phyloP scores from a whole-genome alignment of 2,797 vertebrate genomes.

The Channa striata region DNA sequence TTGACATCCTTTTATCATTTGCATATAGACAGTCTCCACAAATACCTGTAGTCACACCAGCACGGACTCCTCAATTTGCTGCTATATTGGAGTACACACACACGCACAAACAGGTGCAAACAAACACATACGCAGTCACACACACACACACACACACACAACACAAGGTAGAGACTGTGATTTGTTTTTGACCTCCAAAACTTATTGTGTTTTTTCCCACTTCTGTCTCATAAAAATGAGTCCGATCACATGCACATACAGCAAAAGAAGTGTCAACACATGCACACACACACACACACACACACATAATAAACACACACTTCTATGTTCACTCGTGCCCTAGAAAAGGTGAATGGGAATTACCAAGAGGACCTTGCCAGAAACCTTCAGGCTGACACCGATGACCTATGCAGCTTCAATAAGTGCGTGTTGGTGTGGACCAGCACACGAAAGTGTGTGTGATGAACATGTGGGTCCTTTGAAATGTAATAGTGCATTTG shows the following conservation, averaged over 20 bases:
- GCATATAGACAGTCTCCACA: slow-evolving; percentile 82
- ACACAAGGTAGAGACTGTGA: slow-evolving; percentile 39
- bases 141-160: slow-evolving; percentile 18
- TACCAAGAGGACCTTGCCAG: slow-evolving; percentile 82
- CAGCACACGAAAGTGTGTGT: slow-evolving; percentile 18
- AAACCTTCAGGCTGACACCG: slow-evolving; percentile 83
- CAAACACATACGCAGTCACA: slow-evolving; percentile 23
- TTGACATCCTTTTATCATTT: slow-evolving; percentile 78
- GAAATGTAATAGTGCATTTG: slow-evolving; percentile 79
- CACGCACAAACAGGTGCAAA: slow-evolving; percentile 22
- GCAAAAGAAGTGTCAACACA: slow-evolving; percentile 50
- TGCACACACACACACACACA: slow-evolving; percentile 38
- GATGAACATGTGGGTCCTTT: slow-evolving; percentile 76
- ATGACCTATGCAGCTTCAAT: slow-evolving; percentile 73
- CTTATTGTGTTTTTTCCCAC: slow-evolving; percentile 67
- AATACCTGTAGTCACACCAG: slow-evolving; percentile 71
- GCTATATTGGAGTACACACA: slow-evolving; percentile 53
- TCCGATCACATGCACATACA: slow-evolving; percentile 55
- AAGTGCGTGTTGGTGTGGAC: slow-evolving; percentile 42
- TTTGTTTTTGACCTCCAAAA: slow-evolving; percentile 83
- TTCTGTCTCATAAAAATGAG: slow-evolving; percentile 67
- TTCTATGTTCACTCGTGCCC: slow-evolving; percentile 46
- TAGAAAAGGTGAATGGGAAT: slow-evolving; percentile 84
- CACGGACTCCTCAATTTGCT: slow-evolving; percentile 67
- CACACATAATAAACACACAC: slow-evolving; percentile 20